Evolutionary conservation across 2,113 vertebrate genomes (phyloP).

Genomic region (Lonchura striata): DNA sequence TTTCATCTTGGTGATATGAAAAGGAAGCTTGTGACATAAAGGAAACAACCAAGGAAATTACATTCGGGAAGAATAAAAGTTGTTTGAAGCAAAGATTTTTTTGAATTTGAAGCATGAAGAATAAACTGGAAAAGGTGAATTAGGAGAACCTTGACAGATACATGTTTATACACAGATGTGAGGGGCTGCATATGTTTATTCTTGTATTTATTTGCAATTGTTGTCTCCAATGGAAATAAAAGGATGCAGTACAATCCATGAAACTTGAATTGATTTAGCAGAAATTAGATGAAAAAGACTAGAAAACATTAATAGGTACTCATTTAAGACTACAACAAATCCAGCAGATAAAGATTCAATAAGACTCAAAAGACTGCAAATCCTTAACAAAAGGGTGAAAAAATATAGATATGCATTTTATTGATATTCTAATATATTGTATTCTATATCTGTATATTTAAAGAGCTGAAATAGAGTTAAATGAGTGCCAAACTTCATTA

Average conservation of each 20-base stretch:
- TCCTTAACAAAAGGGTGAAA: background rate
- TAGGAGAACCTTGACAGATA: background rate
- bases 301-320: background rate
- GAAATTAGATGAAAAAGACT: constrained; percentile 28
- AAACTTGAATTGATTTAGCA: constrained; percentile 40
- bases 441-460: background rate
- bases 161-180: background rate
- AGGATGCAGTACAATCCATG: background rate
- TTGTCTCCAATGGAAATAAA: constrained; percentile 12
- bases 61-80: background rate
- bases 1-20: background rate
- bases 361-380: background rate
- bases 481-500: background rate
- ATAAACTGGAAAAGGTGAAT: background rate
- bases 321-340: background rate
- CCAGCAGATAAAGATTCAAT: background rate
- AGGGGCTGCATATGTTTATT: background rate
- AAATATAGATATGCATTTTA: background rate
- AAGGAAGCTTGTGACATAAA: background rate
- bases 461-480: background rate
- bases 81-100: background rate
- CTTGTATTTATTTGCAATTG: background rate
- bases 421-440: background rate
- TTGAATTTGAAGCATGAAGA: background rate
- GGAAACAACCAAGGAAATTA: background rate